phyloP scores from a whole-genome alignment of 2,888 invertebrate genomes.

The Pterostichus niger region DNA sequence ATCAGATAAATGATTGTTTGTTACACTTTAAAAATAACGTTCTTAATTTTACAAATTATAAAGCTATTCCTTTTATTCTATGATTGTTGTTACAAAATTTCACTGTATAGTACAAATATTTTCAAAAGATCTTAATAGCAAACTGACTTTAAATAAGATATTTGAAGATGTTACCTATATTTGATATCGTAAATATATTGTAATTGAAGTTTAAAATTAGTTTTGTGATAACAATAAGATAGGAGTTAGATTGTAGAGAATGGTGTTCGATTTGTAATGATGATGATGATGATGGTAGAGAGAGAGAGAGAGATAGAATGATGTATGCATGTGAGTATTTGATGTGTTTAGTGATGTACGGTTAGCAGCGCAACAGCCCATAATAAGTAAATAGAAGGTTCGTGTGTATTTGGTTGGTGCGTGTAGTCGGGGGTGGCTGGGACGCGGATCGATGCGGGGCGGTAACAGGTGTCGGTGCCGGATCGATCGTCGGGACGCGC shows the following conservation, averaged over 20 bases:
- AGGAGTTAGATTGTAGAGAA: not conserved
- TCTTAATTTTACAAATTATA: too few species aligned
- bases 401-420: constrained; percentile 3
- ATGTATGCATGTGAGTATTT: not conserved
- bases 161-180: too few species aligned
- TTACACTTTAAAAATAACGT: too few species aligned
- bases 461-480: constrained; percentile 77
- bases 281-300: not conserved
- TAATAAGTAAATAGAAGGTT: constrained; percentile 19
- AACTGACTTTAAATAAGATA: too few species aligned
- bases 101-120: too few species aligned
- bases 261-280: not conserved
- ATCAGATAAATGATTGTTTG: too few species aligned
- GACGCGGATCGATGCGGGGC: constrained; percentile 66
- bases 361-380: constrained; percentile 25
- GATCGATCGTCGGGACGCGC: constrained; percentile 74
- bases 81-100: too few species aligned
- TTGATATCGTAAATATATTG: too few species aligned
- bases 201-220: too few species aligned
- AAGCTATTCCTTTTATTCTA: too few species aligned
- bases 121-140: too few species aligned
- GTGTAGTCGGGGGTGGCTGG: constrained; percentile 18
- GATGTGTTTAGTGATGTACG: constrained; percentile 8
- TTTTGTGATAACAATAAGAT: too few species aligned
- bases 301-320: not conserved